Base-by-base conservation (phyloP, 2,888 invertebrate genomes). In the Drosophila basisetae region DNA sequence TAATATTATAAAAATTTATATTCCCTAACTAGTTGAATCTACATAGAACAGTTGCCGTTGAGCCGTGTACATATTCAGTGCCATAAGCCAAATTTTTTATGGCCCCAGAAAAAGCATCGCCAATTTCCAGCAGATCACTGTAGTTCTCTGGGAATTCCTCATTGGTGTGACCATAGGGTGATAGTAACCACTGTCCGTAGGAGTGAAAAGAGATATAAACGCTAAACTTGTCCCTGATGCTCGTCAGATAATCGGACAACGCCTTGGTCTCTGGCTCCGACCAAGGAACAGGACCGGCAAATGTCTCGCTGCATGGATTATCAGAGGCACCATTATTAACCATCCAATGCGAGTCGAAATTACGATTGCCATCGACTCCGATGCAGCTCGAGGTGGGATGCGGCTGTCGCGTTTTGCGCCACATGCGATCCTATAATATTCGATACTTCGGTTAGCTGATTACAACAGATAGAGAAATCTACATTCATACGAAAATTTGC, bases 341-440 rank as follows among this genome's bases (percentile, higher is more conserved):
- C 86, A 92, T 76, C 91, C 92, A 93, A 50, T 92, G 80, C 0
- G 85, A 91, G 62, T 92, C 88, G n/a, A 93, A 94, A 71, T 93
- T 93, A 2, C 93, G 91, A 77, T 93, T 93, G 13, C 80, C 83
- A 86, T 93, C 93, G 11, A 90, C 82, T 13, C 94, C 94, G 33
- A 91, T 77, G 56, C 94, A 94, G 0, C 68, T 66, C 6, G 85
- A 78, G 0, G 66, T 78, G 4, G 72, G 13, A 0, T 93, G 92
- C 0, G 94, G 94, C 72, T 94, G 94, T 53, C 96, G 94, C 16
- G 96, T 96, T 82, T 96, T 96, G 25, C 95, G 92, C 96, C 96
- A 96, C 82, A 95, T 89, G 39, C 96, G 94, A 54, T 95, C 93
- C 95, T 95, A 13, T 47, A 50, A 39, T 10, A n/a, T 18, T 6